Evolutionary conservation across 2,888 invertebrate genomes (phyloP).

Genomic region (Aphidoletes aphidimyza): DNA sequence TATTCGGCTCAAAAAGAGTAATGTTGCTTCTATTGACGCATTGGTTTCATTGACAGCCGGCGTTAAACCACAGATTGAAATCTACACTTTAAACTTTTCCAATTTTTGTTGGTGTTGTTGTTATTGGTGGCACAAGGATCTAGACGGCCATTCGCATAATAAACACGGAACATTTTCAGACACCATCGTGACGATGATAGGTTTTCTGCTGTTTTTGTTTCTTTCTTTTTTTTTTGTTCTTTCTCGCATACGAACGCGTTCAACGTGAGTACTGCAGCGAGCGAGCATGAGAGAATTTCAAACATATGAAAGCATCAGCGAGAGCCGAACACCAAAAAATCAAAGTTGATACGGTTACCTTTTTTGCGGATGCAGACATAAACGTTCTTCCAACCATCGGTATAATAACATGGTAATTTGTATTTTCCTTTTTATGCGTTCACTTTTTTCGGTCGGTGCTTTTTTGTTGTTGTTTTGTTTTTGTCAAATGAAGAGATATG

Average conservation of each 20-base stretch:
- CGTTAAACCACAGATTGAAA: slow-evolving; percentile 32
- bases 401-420: slow-evolving; percentile 49
- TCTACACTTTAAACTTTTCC: slow-evolving; percentile 34
- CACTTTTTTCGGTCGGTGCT: not conserved
- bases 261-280: too few relatives aligned
- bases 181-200: not conserved
- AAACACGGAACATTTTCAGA: not conserved
- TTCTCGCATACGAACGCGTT: not conserved
- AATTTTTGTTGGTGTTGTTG: not conserved
- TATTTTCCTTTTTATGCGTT: slow-evolving; percentile 32
- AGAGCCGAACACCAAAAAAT: not conserved
- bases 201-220: not conserved
- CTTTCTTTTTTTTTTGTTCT: not conserved
- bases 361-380: slow-evolving; percentile 45
- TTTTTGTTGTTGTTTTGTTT: not conserved
- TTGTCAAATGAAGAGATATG: slow-evolving; percentile 46
- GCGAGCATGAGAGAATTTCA: not conserved
- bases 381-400: slow-evolving; percentile 30
- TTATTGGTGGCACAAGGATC: not conserved
- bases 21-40: slow-evolving; percentile 23
- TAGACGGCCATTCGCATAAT: not conserved
- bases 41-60: slow-evolving; percentile 25
- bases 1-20: not conserved
- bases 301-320: not conserved
- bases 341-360: slow-evolving; percentile 28